Conservation (phyloP, 2,888 invertebrate genomes). For the Patella caerulea region DNA sequence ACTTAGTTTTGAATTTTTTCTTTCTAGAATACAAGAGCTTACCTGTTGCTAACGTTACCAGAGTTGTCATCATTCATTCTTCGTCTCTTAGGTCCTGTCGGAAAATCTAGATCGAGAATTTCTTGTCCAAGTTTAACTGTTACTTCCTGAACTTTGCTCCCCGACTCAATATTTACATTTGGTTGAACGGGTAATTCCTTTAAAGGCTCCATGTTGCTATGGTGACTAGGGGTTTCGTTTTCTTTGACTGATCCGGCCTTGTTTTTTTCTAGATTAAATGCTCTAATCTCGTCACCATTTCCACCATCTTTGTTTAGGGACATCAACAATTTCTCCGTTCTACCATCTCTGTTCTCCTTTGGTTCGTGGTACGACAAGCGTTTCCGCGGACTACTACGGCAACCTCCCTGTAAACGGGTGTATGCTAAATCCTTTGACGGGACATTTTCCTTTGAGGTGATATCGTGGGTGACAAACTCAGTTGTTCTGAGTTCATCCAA, state of each 20-base stretch:
- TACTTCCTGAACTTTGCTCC: not conserved
- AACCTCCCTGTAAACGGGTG: conserved; percentile 1
- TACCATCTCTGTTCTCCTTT: not conserved
- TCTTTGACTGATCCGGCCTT: not conserved
- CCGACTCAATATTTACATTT: not conserved
- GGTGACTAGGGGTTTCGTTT: not conserved
- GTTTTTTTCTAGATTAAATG: conserved; percentile 5
- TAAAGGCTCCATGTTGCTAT: conserved; percentile 4
- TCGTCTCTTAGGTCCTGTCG: conserved; percentile 57
- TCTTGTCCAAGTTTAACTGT: not conserved
- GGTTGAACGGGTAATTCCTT: not conserved
- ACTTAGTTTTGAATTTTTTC: too few relatives aligned
- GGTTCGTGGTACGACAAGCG: not conserved
- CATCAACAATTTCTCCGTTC: not conserved
- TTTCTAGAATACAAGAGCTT: conserved; percentile 26
- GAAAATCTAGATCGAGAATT: conserved; percentile 41
- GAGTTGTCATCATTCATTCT: conserved; percentile 48
- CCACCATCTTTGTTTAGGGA: conserved; percentile 5
- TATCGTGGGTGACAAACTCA: not conserved
- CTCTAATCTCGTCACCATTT: conserved; percentile 6
- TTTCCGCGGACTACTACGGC: not conserved
- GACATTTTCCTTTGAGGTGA: conserved; percentile 1
- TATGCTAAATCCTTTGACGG: not conserved
- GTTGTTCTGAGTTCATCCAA: conserved; percentile 1
- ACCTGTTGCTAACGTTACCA: conserved; percentile 43